Evolutionary conservation across 2,888 invertebrate species (phyloP).

Genomic region (Notocelia uddmanniana): DNA sequence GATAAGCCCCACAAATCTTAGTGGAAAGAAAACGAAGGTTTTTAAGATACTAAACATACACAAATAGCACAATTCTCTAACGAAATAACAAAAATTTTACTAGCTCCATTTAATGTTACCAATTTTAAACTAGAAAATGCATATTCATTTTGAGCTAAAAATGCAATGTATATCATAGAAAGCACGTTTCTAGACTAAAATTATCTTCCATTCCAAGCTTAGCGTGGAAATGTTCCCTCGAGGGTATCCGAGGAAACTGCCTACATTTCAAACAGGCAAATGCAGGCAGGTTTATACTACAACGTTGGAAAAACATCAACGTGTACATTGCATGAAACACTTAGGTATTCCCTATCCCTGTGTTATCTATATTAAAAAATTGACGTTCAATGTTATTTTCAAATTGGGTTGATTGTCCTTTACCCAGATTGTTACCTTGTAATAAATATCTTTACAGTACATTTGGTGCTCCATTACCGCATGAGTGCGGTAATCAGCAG

Average conservation of each 20-base stretch:
- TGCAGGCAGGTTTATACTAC: constrained; percentile 8
- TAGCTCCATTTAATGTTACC: neutral
- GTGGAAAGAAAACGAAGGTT: too few species aligned
- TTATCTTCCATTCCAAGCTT: constrained; percentile 13
- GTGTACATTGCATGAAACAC: neutral
- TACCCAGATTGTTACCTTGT: too few species aligned
- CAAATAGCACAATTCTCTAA: too few species aligned
- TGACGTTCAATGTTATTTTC: too few species aligned
- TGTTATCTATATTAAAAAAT: too few species aligned
- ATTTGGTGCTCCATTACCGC: too few species aligned
- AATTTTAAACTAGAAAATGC: neutral
- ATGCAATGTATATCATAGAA: neutral
- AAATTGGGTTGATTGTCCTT: too few species aligned
- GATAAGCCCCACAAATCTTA: too few species aligned
- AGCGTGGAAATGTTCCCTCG: constrained; percentile 22
- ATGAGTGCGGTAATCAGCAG: too few species aligned
- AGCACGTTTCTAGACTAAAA: constrained; percentile 13
- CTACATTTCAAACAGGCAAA: constrained; percentile 27
- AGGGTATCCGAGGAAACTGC: constrained; percentile 23
- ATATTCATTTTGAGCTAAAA: neutral
- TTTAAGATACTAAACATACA: too few species aligned
- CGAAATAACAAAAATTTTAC: neutral
- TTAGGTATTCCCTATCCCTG: neutral
- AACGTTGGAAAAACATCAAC: neutral
- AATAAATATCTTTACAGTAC: too few species aligned